Base-by-base conservation (phyloP, 2,888 invertebrate species). In the Furcula furcula region DNA sequence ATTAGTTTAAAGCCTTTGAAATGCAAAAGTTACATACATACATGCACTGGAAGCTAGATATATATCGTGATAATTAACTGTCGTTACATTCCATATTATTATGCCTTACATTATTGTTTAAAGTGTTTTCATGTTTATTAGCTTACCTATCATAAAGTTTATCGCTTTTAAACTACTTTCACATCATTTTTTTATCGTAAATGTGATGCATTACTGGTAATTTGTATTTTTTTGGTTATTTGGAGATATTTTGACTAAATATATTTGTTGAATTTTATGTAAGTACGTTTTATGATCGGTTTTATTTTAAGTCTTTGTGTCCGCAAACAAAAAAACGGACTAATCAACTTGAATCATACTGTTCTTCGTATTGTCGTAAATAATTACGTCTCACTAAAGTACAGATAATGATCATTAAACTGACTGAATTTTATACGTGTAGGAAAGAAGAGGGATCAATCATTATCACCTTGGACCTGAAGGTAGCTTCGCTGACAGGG, bases 401-500 rank as follows among this genome's bases (percentile, higher is more conserved):
- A 36, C 49, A 46, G 34, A 53, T 37, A 39, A 55, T 46, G 50
- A 42, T 53, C 51, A 58, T 40, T 44, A 62, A 61, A 61, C 65
- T 49, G 78, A 77, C 78, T 77, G 78, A 77, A 55, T 73, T 70
- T 64, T 59, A 52, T 67, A 71, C 46, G 61, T 60, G 54, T 63
- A 70, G 61, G 58, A 42, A 68, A 65, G 65, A 61, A 65, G 65
- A 62, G 78, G 82, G 81, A 80, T 68, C 82, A 82, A 74, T 63
- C 69, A 66, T 65, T 72, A 61, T 73, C 71, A 73, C 65, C 60
- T 70, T 60, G 66, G 65, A 73, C 66, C 64, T 65, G 72, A 66
- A 65, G 59, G 57, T 68, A 72, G 69, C 63, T 71, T 70, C 65
- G 65, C 73, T 66, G 65, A 80, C 80, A 82, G 83, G 83, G 84